Conservation (phyloP, 2,888 invertebrate genomes). For the Limnephilus marmoratus region DNA sequence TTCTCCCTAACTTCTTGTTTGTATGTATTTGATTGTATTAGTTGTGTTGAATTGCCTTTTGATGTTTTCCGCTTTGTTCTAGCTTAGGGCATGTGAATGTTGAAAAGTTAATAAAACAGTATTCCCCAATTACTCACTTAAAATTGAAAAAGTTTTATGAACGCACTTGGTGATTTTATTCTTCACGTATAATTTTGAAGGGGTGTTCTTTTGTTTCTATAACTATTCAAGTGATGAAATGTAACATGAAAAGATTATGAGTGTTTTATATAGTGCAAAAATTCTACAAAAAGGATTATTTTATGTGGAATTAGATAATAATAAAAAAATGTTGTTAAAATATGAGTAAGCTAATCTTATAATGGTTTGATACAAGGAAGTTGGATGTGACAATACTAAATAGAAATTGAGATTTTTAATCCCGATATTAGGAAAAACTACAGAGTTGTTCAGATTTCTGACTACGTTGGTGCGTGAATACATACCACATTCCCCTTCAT, state of each 20-base stretch:
- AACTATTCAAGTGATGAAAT: neutral
- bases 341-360: neutral
- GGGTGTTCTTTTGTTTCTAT: too few relatives aligned
- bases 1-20: neutral
- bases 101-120: neutral
- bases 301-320: neutral
- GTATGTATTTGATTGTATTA: conserved; percentile 2
- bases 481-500: conserved; percentile 64
- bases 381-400: neutral
- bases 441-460: neutral
- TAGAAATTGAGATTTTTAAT: neutral
- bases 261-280: neutral
- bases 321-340: neutral
- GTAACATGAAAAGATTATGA: neutral
- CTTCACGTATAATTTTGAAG: too few relatives aligned
- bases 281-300: neutral
- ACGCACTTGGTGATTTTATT: neutral
- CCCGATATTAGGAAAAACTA: neutral
- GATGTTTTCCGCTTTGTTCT: neutral
- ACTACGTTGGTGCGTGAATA: conserved; percentile 6
- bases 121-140: neutral
- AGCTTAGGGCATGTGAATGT: neutral
- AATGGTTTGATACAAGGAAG: neutral
- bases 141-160: neutral
- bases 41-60: neutral